These are phyloP conservation scores for Apolygus lucorum DNA, from an alignment of 1,140 invertebrate species.

Conservation along the genomic window DNA sequence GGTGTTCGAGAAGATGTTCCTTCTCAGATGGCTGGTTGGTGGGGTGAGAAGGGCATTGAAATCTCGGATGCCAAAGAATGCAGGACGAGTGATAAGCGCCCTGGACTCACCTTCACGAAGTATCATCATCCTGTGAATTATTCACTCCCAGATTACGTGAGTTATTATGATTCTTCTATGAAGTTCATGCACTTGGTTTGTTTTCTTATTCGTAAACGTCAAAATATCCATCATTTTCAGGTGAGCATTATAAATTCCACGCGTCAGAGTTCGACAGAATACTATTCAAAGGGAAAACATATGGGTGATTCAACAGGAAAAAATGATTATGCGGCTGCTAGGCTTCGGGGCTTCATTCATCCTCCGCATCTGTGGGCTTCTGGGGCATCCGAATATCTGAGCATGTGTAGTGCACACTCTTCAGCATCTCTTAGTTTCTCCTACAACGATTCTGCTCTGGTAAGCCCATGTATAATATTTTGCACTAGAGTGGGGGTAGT, in stretches of 20 bases:
- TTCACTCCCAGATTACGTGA: constrained; percentile 73
- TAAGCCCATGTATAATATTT: no score
- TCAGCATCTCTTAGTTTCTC: not conserved
- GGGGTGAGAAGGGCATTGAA: constrained; percentile 74
- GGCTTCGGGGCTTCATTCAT: not conserved
- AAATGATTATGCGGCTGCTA: not conserved
- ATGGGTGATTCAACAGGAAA: not conserved
- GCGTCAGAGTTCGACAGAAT: constrained; percentile 61
- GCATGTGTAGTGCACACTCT: not conserved
- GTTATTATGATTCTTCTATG: no score
- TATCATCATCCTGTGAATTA: constrained; percentile 78
- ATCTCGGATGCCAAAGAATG: constrained; percentile 68
- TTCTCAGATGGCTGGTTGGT: constrained; percentile 75
- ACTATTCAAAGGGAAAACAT: constrained; percentile 27
- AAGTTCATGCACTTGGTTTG: no score
- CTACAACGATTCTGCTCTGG: not conserved
- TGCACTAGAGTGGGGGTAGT: no score
- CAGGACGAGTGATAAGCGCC: constrained; percentile 64
- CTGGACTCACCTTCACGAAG: constrained; percentile 79
- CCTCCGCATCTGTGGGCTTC: not conserved
- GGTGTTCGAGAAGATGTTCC: constrained; percentile 62
- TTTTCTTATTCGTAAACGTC: not conserved
- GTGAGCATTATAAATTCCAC: constrained; percentile 72
- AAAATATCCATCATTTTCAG: constrained; percentile 31
- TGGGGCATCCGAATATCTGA: not conserved